Evolutionary conservation across 2,113 vertebrate genomes (phyloP).

Genomic region (Grallaria varia): DNA sequence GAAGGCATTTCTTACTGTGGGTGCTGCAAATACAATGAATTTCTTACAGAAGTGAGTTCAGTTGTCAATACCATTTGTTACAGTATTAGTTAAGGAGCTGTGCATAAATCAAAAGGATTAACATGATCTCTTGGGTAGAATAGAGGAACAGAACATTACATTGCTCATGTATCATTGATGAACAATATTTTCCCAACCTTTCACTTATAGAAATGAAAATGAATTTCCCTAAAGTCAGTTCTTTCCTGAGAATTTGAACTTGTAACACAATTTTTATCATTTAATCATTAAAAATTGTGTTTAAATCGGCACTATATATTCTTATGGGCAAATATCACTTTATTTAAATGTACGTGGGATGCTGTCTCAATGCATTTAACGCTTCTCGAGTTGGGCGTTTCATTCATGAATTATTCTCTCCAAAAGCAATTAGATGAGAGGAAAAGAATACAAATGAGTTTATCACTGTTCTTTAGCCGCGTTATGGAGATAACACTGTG

Average conservation of each 20-base stretch:
- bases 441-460: background rate
- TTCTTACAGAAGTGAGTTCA: conserved; percentile 23
- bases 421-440: background rate
- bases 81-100: conserved; percentile 43
- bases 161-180: conserved; percentile 10
- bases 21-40: conserved; percentile 37
- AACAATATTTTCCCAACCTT: conserved; percentile 14
- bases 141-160: background rate
- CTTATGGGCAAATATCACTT: background rate
- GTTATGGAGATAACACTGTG: background rate
- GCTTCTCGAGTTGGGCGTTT: background rate
- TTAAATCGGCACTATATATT: background rate
- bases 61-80: conserved; percentile 55
- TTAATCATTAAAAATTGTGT: background rate
- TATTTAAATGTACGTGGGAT: background rate
- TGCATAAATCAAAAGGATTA: conserved; percentile 63
- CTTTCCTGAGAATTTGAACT: background rate
- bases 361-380: background rate
- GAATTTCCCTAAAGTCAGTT: background rate
- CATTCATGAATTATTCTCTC: background rate
- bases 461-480: background rate
- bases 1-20: conserved; percentile 42
- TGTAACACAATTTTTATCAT: background rate
- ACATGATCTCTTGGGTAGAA: background rate
- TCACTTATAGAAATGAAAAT: background rate